phyloP scores from a whole-genome alignment of 2,888 invertebrate species.

The Dasysyrphus tricinctus region DNA sequence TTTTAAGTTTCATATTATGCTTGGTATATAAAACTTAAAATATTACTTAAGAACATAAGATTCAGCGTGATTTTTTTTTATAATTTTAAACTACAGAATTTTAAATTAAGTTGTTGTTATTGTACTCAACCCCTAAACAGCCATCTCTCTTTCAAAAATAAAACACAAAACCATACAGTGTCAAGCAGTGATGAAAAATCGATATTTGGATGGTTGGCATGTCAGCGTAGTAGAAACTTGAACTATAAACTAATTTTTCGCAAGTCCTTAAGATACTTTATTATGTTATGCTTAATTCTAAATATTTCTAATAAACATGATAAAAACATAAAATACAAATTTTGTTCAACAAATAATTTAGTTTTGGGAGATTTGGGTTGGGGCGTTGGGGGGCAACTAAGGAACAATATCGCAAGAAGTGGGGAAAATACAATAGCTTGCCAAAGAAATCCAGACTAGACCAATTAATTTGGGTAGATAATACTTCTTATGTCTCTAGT shows the following conservation, averaged over 20 bases:
- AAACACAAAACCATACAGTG: not conserved
- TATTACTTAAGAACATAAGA: too few species aligned
- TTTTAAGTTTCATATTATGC: too few species aligned
- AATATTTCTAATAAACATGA: slow-evolving; percentile 63
- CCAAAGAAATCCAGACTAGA: slow-evolving; percentile 70
- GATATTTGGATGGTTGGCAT: slow-evolving; percentile 31
- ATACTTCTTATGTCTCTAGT: slow-evolving; percentile 68
- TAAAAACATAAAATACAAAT: slow-evolving; percentile 70
- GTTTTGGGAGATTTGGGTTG: slow-evolving; percentile 32
- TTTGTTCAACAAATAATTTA: slow-evolving; percentile 63
- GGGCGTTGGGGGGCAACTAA: slow-evolving; percentile 34
- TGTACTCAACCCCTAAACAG: not conserved
- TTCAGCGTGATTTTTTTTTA: too few species aligned
- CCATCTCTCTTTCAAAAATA: not conserved
- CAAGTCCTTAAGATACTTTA: slow-evolving; percentile 65
- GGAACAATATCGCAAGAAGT: slow-evolving; percentile 49
- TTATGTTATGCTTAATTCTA: slow-evolving; percentile 70
- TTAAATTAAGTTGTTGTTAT: not conserved
- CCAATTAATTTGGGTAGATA: slow-evolving; percentile 51
- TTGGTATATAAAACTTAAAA: too few species aligned
- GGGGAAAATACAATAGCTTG: slow-evolving; percentile 57
- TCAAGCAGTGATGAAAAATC: slow-evolving; percentile 56
- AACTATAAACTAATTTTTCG: not conserved
- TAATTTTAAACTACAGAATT: not conserved
- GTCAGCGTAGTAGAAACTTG: not conserved